Conservation (phyloP, 2,888 invertebrate genomes). For the Rhabditoides inermis region DNA sequence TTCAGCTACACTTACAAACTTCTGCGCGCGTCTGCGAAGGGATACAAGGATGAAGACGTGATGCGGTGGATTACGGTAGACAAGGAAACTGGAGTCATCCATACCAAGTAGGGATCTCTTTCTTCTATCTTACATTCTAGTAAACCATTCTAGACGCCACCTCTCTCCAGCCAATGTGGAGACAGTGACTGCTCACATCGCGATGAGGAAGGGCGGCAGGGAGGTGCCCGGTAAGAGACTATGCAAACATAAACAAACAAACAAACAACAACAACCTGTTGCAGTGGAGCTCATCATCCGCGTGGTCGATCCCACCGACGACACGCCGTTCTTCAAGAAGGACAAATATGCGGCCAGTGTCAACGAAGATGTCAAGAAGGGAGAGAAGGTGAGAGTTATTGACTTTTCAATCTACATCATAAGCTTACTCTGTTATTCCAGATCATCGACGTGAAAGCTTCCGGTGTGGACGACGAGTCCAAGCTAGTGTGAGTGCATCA, state of each 20-base stretch:
- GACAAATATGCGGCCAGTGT: slow-evolving; percentile 11
- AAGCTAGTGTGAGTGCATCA: no score
- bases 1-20: slow-evolving; percentile 26
- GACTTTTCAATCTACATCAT: no score
- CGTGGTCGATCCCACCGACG: slow-evolving; percentile 21
- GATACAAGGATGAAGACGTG: slow-evolving; percentile 17
- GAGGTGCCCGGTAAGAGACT: slow-evolving; percentile 20
- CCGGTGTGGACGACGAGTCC: no score
- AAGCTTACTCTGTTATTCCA: no score
- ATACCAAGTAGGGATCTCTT: no score
- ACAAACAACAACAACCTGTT: background rate
- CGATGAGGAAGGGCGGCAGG: slow-evolving; percentile 26
- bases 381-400: no score
- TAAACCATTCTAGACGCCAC: no score
- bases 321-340: slow-evolving; percentile 15
- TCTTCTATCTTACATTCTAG: no score
- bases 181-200: no score
- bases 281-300: slow-evolving; percentile 29
- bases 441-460: no score
- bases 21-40: slow-evolving; percentile 17
- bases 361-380: no score
- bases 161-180: no score
- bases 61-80: slow-evolving; percentile 21
- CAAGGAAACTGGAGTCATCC: slow-evolving; percentile 18
- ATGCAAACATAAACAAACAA: background rate